These are phyloP conservation scores for Phymastichus coffea DNA, from an alignment of 1,140 invertebrate genomes.

Conservation along the genomic window DNA sequence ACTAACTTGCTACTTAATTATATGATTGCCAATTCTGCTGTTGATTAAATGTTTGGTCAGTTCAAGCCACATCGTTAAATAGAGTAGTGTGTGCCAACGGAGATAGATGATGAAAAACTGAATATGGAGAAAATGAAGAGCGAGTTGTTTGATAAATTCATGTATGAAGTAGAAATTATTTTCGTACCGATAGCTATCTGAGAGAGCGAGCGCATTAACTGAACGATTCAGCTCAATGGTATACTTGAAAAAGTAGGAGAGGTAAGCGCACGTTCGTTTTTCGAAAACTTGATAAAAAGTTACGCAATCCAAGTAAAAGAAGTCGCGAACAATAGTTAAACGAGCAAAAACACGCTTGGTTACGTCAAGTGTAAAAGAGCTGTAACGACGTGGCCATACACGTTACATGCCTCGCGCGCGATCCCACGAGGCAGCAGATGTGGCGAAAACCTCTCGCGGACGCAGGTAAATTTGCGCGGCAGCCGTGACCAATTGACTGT, in stretches of 20 bases:
- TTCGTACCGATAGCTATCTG: not conserved
- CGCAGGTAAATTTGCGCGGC: slow-evolving; percentile 19
- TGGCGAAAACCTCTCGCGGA: slow-evolving; percentile 18
- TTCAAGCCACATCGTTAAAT: too few species aligned
- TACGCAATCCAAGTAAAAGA: not conserved
- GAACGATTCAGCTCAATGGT: not conserved
- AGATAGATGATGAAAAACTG: too few species aligned
- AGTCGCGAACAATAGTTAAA: not conserved
- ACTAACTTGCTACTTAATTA: too few species aligned
- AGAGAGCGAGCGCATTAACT: not conserved
- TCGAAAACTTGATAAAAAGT: not conserved
- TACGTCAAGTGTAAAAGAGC: slow-evolving; percentile 12
- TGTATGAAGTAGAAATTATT: not conserved
- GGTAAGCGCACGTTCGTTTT: not conserved
- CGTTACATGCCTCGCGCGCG: not conserved
- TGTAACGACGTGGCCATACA: not conserved
- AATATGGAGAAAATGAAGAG: too few species aligned
- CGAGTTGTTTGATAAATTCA: too few species aligned
- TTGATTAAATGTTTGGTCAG: too few species aligned
- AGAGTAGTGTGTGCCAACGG: too few species aligned
- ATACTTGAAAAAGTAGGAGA: too few species aligned
- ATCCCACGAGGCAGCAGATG: not conserved
- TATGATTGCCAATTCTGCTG: too few species aligned
- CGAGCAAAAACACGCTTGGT: not conserved
- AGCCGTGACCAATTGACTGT: slow-evolving; percentile 29